Evolutionary conservation across 2,888 invertebrate species (phyloP).

Genomic region (Sericinus montela): DNA sequence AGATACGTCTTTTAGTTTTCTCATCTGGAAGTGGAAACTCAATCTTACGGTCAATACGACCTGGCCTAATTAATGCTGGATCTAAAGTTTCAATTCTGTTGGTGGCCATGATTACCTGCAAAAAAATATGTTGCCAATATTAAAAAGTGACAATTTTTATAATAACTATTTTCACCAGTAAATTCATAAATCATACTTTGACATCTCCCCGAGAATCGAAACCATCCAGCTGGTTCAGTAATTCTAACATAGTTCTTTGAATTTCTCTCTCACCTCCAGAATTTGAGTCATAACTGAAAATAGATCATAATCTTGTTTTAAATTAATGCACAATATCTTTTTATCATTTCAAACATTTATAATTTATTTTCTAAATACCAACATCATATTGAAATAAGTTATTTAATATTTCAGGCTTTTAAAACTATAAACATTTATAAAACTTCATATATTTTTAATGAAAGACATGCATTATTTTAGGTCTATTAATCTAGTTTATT

Average conservation of each 20-base stretch:
- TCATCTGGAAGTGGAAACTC: constrained; percentile 99
- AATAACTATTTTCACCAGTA: neutral
- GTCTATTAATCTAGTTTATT: too few species aligned
- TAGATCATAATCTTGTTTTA: neutral
- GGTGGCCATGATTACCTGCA: constrained; percentile 96
- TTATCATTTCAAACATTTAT: too few species aligned
- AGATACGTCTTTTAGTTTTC: constrained; percentile 97
- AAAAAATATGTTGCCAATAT: constrained; percentile 1
- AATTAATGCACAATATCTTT: too few species aligned
- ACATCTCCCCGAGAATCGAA: constrained; percentile 98
- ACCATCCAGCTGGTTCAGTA: constrained; percentile 98
- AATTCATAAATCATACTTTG: constrained; percentile 79
- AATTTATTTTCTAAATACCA: neutral
- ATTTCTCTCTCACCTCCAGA: constrained; percentile 99
- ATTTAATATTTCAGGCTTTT: too few species aligned
- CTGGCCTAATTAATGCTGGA: constrained; percentile 98
- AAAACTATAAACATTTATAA: too few species aligned
- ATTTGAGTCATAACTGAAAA: constrained; percentile 93
- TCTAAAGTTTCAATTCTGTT: constrained; percentile 99
- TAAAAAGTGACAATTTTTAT: neutral
- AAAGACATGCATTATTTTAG: too few species aligned
- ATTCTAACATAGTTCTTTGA: constrained; percentile 99
- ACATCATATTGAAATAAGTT: too few species aligned
- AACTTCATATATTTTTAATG: too few species aligned
- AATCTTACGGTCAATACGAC: constrained; percentile 99